phyloP scores from a whole-genome alignment of 2,113 vertebrate species.

The Thamnaconus septentrionalis region DNA sequence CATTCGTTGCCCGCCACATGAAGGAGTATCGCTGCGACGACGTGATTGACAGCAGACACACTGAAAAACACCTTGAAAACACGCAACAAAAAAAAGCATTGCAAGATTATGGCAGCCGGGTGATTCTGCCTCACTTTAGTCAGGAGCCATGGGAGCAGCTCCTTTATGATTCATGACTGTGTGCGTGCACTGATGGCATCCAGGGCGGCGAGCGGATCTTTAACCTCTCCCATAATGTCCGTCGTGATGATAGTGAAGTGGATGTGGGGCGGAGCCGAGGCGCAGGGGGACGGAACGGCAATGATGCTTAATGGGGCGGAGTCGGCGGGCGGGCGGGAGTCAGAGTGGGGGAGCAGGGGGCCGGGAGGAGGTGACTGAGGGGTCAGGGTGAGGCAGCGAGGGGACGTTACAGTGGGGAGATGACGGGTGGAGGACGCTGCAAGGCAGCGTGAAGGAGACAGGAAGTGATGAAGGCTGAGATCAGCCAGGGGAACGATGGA shows the following conservation, averaged over 20 bases:
- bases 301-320: conserved; percentile 18
- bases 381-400: conserved; percentile 36
- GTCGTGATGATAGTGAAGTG: conserved; percentile 17
- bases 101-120: no score
- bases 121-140: no score
- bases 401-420: conserved; percentile 22
- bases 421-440: conserved; percentile 33
- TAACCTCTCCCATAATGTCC: conserved; percentile 50
- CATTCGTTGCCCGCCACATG: neutral
- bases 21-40: conserved; percentile 28
- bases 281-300: neutral
- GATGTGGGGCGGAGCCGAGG: conserved; percentile 17
- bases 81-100: no score
- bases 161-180: no score
- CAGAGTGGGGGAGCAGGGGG: conserved; percentile 9
- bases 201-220: conserved; percentile 28
- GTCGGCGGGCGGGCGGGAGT: neutral
- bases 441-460: conserved; percentile 16
- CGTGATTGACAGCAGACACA: conserved; percentile 12
- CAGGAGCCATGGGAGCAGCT: no score
- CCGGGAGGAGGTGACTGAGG: conserved; percentile 26
- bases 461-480: conserved; percentile 5
- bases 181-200: conserved; percentile 15
- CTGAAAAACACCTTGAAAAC: neutral
- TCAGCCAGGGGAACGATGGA: no score